Evolutionary conservation across 2,113 vertebrate species (phyloP).

Genomic region (Cricetomys ansorgei): DNA sequence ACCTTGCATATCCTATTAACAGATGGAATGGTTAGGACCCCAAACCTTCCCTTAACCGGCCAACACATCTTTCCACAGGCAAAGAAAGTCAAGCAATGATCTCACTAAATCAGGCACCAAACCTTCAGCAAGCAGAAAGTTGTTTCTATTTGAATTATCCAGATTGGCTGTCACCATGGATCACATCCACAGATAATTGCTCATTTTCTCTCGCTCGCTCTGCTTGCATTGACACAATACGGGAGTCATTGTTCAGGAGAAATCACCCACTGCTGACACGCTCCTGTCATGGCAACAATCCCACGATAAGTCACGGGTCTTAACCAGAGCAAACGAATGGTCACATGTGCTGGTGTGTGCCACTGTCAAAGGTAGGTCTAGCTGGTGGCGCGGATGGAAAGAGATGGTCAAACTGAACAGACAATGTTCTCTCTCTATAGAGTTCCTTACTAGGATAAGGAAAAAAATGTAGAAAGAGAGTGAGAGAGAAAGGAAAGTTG

Average conservation of each 20-base stretch:
- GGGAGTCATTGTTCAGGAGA: conserved; percentile 65
- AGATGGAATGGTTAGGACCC: conserved; percentile 68
- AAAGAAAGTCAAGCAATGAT: conserved; percentile 71
- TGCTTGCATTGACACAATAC: not conserved
- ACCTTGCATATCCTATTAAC: conserved; percentile 67
- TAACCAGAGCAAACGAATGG: conserved; percentile 80
- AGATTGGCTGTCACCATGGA: conserved; percentile 71
- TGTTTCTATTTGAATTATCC: conserved; percentile 74
- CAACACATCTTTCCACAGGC: conserved; percentile 72
- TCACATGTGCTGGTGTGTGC: conserved; percentile 71
- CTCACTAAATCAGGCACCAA: conserved; percentile 60
- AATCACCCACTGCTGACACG: conserved; percentile 75
- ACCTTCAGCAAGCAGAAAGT: conserved; percentile 65
- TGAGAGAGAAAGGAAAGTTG: not conserved
- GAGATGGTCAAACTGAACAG: conserved; percentile 71
- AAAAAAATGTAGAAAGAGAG: not conserved
- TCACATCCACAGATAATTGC: conserved; percentile 69
- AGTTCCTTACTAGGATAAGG: not conserved
- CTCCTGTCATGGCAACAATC: conserved; percentile 78
- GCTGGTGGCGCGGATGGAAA: conserved; percentile 52
- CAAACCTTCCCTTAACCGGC: conserved; percentile 50
- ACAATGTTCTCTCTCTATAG: conserved; percentile 61
- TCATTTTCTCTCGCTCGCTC: conserved; percentile 51
- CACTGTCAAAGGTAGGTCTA: conserved; percentile 62
- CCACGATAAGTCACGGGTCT: conserved; percentile 76